Evolutionary conservation across 2,888 invertebrate genomes (phyloP), one percentile per base, ranked within the genome.

Genomic region (Drymonia ruficornis): DNA sequence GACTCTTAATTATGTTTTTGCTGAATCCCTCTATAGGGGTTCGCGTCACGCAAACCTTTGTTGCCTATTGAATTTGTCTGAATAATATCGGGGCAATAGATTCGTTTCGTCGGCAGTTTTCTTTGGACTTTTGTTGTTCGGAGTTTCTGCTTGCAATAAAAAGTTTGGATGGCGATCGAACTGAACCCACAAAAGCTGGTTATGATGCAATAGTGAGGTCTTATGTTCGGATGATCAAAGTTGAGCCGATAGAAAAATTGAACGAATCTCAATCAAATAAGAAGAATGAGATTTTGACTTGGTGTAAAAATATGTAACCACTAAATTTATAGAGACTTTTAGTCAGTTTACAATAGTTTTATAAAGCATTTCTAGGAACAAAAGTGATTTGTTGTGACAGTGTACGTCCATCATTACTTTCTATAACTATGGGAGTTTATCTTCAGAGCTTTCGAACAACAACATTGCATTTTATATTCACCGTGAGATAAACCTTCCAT

Each of bases 1-100:
- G 63, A 69, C 72, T 73, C 75, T 79, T 78, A 80, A 83, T 81
- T 80, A 77, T 76, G 80, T 79, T 77, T 76, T 72, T 55, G 69
- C 63, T 65, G 56, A 61, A 63, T 61, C 69, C 68, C 38, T 53
- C 56, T 65, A 61, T 63, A 57, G 60, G 56, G 65, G 64, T 55
- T 61, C 56, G 52, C 59, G 59, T 71, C 78, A 78, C 76, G 70
- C 70, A 53, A 72, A 63, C 65, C 59, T 61, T 69, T 65, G 59
- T 61, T 61, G 63, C 52, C 59, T 57, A 68, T 65, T 55, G 56
- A 65, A 61, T 68, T 68, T 63, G 60, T 51, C 55, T 58, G 71
- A 71, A 55, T 71, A 63, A 65, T 63, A 56, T 63, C 52, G 47
- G 18, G 43, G 16, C 68, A 60, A 68, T 60, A 65, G 56, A 68